Conservation (phyloP, 2,113 vertebrate genomes). For the Hippolais icterina region DNA sequence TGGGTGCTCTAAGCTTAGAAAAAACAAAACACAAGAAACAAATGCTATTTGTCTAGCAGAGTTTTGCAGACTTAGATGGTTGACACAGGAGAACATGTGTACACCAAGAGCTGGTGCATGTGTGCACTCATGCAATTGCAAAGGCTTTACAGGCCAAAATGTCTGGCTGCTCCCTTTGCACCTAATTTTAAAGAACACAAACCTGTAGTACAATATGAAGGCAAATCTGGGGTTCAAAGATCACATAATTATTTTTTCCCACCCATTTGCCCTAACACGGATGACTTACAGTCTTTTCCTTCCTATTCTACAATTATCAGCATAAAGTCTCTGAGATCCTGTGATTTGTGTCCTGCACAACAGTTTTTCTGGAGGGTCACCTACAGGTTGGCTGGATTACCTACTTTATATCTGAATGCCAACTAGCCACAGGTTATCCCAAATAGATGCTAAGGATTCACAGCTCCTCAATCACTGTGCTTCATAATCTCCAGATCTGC, state of each 20-base stretch:
- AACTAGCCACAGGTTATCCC: neutral
- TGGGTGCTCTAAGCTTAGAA: neutral
- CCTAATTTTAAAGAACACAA: neutral
- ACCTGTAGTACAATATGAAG: neutral
- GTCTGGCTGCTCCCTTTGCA: neutral
- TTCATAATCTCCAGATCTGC: neutral
- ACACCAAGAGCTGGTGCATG: neutral
- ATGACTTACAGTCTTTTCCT: accelerated
- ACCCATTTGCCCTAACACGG: neutral
- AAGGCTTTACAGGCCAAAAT: neutral
- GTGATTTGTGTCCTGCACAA: neutral
- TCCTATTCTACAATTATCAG: neutral
- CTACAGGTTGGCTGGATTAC: neutral
- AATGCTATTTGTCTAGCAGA: neutral
- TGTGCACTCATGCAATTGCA: neutral
- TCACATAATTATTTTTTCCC: neutral
- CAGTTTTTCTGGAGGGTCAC: neutral
- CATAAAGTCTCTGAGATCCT: neutral
- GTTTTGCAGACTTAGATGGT: neutral
- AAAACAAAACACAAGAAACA: neutral
- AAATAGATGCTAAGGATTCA: neutral
- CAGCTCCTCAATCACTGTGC: neutral
- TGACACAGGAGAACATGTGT: neutral
- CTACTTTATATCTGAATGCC: neutral
- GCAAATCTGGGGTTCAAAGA: neutral